These are phyloP conservation scores for Eidolon dupreanum DNA, from an alignment of 2,797 vertebrate species.

Conservation along the genomic window DNA sequence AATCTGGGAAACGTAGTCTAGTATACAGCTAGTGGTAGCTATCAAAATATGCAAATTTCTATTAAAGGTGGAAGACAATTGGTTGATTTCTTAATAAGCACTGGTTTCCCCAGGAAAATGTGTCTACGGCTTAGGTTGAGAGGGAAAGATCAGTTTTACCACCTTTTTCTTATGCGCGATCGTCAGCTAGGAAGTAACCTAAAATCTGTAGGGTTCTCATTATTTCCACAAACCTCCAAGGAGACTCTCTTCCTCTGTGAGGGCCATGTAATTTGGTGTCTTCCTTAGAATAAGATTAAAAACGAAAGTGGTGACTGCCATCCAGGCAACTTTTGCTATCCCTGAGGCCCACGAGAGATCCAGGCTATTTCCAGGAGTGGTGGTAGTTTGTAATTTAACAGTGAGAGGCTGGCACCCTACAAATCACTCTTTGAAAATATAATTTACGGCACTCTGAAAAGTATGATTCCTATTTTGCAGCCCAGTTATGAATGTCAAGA, in stretches of 20 bases:
- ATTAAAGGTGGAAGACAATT: not conserved
- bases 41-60: not conserved
- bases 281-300: not conserved
- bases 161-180: not conserved
- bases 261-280: not conserved
- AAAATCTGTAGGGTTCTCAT: not conserved
- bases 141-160: not conserved
- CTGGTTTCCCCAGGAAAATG: not conserved
- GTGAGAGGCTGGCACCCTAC: not conserved
- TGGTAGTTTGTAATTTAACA: not conserved
- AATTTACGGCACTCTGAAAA: not conserved
- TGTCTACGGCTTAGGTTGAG: not conserved
- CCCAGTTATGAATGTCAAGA: not conserved
- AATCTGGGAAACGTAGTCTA: not conserved
- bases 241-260: not conserved
- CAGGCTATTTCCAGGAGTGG: not conserved
- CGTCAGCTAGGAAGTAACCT: not conserved
- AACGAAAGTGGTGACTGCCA: not conserved
- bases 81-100: not conserved
- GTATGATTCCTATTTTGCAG: not conserved
- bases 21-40: not conserved
- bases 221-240: not conserved
- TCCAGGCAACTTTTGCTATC: too few species aligned
- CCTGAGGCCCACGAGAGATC: not conserved
- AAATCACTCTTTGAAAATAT: not conserved